phyloP scores from a whole-genome alignment of 2,888 invertebrate species.

The Chloromyia formosa region DNA sequence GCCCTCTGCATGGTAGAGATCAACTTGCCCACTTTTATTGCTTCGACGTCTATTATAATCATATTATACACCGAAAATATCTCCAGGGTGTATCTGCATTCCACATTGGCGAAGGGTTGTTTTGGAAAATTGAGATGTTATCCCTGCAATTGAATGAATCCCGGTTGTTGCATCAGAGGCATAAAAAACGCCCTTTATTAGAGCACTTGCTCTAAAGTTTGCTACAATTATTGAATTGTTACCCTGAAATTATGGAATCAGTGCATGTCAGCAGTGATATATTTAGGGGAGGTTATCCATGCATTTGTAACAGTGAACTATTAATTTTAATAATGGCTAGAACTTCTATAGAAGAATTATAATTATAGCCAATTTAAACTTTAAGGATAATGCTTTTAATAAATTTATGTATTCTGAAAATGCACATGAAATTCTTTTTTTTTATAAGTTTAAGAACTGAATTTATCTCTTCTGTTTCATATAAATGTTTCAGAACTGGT shows the following conservation, averaged over 20 bases:
- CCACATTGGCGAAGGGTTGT: conserved; percentile 12
- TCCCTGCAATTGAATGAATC: not conserved
- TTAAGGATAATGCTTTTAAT: too few relatives aligned
- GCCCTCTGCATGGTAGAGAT: conserved; percentile 15
- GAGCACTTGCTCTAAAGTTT: conserved; percentile 25
- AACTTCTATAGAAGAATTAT: too few relatives aligned
- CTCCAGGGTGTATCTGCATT: conserved; percentile 54
- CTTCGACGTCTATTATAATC: conserved; percentile 58
- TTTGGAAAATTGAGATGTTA: conserved; percentile 5
- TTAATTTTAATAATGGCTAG: too few relatives aligned
- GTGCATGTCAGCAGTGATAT: too few relatives aligned
- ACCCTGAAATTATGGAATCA: not conserved
- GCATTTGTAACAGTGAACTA: too few relatives aligned
- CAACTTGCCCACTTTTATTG: conserved; percentile 48
- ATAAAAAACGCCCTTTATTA: not conserved
- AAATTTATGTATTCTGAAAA: too few relatives aligned
- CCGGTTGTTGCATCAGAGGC: not conserved
- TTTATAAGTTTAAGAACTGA: too few relatives aligned
- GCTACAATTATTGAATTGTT: conserved; percentile 16
- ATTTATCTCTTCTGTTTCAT: too few relatives aligned
- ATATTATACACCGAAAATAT: conserved; percentile 59
- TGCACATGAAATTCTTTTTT: too few relatives aligned
- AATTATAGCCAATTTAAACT: too few relatives aligned
- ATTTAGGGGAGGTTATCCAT: too few relatives aligned
- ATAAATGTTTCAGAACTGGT: too few relatives aligned